Base-by-base conservation (phyloP, 1,140 invertebrate genomes). In the Cyphomyrmex costatus region DNA sequence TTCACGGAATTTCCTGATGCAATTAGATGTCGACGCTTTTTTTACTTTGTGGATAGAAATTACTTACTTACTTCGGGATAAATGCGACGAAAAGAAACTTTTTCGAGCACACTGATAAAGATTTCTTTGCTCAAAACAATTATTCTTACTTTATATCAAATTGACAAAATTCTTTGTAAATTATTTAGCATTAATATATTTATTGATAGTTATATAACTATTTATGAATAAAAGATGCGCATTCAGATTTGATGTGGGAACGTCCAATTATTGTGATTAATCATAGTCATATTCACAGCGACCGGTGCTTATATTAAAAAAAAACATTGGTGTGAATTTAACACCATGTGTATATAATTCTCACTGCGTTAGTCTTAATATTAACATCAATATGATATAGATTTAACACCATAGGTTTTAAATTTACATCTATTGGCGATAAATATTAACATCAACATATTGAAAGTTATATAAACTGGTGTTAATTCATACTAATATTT, bases 1-100 rank as follows among this genome's bases (percentile, higher is more conserved):
- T 42, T 21, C 30, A 46, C 30, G 36, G 30, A 49, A 73, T 71
- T 70, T 61, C 36, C 53, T 49, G 36, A 74, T 27, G 27, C 68
- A 74, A 83, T 82, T 73, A 82, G 24, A 42, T 30, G 36, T 60
- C 19, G 21, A 19, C 21, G 46, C 8, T 21, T 3, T 5, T 60
- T 30, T 16, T 30, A 6, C 51, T 60, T 6, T 8, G 42, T 36
- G 3, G 60, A 82, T 82, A 46, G 68, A 73, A 73, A 46, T 46
- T 33, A 19, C 36, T 51, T 10, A 12, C 16, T 27, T 24, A 21
- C 14, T 36, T 14, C n/a, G 46, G 1, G 53, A 51, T 19, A n/a
- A 82, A 6, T 83, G 27, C 19, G 30, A 46, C 4, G 8, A 46
- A 16, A 4, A 0, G 21, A 27, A 60, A 49, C 3, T 49, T 49